A percentile compares a stretch with the other conserved stretches of the same genome.
Evolutionary conservation across 1,140 invertebrate genomes (phyloP).

Genomic region (Sipha flava): DNA sequence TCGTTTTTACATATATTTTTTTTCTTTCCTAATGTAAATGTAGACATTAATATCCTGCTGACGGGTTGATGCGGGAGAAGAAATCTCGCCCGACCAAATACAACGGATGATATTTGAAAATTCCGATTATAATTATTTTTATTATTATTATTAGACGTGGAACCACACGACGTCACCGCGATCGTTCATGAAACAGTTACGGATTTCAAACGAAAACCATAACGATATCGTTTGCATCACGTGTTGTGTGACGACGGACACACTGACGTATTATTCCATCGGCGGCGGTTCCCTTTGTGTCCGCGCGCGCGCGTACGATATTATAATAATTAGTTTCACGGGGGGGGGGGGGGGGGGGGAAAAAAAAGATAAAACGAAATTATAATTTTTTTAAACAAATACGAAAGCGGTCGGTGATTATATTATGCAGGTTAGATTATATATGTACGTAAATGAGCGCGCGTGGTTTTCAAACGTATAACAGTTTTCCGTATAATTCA

Average conservation of each 20-base stretch:
- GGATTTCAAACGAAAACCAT: neutral
- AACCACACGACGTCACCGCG: neutral
- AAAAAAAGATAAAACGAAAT: neutral
- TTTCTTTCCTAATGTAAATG: neutral
- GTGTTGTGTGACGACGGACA: neutral
- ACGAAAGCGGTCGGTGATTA: neutral
- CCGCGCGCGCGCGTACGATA: neutral
- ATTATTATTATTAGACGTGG: neutral
- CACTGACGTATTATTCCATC: neutral
- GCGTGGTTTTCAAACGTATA: neutral
- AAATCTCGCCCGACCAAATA: neutral
- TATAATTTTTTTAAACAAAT: constrained; percentile 4
- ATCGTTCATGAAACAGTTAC: neutral
- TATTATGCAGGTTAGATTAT: neutral
- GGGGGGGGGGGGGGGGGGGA: too few relatives aligned
- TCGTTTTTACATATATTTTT: neutral
- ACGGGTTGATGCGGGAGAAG: neutral
- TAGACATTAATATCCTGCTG: constrained; percentile 14
- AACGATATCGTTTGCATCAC: neutral
- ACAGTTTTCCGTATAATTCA: neutral
- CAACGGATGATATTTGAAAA: too few relatives aligned
- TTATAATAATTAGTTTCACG: constrained; percentile 21
- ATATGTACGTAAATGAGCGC: neutral
- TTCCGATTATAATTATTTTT: too few relatives aligned
- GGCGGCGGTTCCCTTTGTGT: neutral